A percentile compares a stretch with the other conserved stretches of the same genome.
Conservation (phyloP, 2,888 invertebrate species). For the Pristionchus japonicus region DNA sequence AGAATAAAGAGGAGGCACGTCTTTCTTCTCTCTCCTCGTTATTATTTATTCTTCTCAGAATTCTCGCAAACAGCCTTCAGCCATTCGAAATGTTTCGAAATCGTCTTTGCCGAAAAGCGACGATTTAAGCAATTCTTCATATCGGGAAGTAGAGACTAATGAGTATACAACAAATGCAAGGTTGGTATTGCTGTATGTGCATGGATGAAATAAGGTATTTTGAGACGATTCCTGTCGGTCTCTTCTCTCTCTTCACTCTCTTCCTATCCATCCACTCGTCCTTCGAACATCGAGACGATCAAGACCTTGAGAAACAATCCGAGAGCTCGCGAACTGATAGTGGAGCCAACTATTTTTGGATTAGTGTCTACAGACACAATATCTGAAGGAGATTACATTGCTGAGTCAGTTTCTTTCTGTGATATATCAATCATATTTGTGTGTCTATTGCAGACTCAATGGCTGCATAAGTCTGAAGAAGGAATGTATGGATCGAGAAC, state of each 20-base stretch:
- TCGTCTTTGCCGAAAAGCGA: background rate
- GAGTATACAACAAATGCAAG: slow-evolving; percentile 19
- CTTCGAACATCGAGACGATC: background rate
- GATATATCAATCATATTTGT: background rate
- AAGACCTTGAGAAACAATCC: background rate
- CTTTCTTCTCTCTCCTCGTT: no score
- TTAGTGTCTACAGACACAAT: background rate
- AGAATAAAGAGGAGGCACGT: slow-evolving; percentile 6
- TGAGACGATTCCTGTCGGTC: background rate
- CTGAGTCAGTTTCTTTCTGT: background rate
- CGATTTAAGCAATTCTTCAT: background rate
- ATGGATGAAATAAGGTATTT: background rate
- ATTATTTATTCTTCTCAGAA: background rate
- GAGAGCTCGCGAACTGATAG: background rate
- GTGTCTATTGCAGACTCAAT: background rate
- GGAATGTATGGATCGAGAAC: background rate
- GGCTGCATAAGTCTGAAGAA: background rate
- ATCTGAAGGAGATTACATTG: background rate
- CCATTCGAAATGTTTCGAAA: background rate
- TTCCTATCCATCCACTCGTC: no score
- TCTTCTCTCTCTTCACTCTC: no score
- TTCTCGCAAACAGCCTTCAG: background rate
- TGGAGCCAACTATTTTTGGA: background rate
- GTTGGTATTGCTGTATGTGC: background rate
- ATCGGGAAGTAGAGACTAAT: slow-evolving; percentile 15